Evolutionary conservation across 2,113 vertebrate species (phyloP).

Genomic region (Chaetorhynchus papuensis): DNA sequence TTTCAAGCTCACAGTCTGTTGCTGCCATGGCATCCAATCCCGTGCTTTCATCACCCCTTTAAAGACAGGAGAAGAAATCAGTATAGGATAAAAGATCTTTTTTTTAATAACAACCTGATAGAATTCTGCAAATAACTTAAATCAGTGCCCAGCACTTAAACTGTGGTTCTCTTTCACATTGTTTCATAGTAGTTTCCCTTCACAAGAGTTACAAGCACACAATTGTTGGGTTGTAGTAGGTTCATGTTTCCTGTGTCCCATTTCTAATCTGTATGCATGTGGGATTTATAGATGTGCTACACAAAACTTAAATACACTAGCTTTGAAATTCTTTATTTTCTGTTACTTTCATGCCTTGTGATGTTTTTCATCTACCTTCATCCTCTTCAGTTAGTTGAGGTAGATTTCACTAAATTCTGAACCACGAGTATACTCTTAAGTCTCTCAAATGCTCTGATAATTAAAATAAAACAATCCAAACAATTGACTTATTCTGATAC

Average conservation of each 20-base stretch:
- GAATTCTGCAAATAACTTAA: background rate
- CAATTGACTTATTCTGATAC: background rate
- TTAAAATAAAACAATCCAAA: background rate
- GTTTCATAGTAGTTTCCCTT: background rate
- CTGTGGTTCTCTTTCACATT: background rate
- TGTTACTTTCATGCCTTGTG: background rate
- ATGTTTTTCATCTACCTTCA: background rate
- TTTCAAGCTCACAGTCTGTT: background rate
- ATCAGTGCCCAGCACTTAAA: background rate
- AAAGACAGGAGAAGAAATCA: background rate
- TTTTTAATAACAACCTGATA: background rate
- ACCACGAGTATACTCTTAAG: background rate
- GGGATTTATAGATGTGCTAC: background rate
- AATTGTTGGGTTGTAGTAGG: background rate
- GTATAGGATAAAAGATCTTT: background rate
- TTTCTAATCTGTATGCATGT: background rate
- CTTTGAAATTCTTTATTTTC: background rate
- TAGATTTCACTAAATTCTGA: background rate
- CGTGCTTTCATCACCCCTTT: conserved; percentile 10
- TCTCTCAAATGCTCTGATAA: background rate
- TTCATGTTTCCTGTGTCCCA: background rate
- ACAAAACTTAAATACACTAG: background rate
- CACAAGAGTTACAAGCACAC: rapidly evolving
- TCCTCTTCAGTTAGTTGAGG: background rate
- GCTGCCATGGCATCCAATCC: background rate